Base-by-base conservation (phyloP, 2,797 vertebrate genomes). In the Gadopsis bispinosus region DNA sequence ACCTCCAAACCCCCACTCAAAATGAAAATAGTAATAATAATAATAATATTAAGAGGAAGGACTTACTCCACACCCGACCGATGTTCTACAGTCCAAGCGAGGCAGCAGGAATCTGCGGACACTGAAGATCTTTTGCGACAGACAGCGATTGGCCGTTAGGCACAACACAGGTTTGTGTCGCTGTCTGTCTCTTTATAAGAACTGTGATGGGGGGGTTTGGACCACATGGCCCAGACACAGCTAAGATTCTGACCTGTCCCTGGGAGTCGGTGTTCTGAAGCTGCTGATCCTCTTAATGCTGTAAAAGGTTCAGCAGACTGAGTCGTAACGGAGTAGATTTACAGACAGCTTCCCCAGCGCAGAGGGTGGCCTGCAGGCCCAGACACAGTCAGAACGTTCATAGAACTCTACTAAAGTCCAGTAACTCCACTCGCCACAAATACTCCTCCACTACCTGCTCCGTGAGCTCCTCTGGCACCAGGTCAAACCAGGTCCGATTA, bases 271-370 rank as follows among this genome's bases (percentile, higher is more conserved):
- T 58, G 29, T 29, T 62, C 39, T 59, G 45, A 45, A 11, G 33
- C 56, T 17, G n/a, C 63, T 91, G 77, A 93, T 91, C 89, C 80
- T 90, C 87, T 79, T 89, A 88, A 86, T 54, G 77, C 80, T 29
- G 58, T 83, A 71, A 90, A 80, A 56, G 86, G 48, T 82, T 76
- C 54, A 88, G 70, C 37, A 47, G 37, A 11, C 76, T 56, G 81
- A 89, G 53, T 74, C 2, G 58, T 70, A 69, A 81, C 14, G 69
- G 71, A 80, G 72, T 75, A 76, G 69, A 77, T 68, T 81, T 63
- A 64, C 66, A 17, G 55, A 59, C 53, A 3, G 33, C 22, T 43
- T 69, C 66, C 7, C 11, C 35, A 19, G 1, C 51, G 0, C 16
- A 3, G 29, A 33, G 17, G 7, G 13, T 45, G 7, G 35, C 35